phyloP scores from a whole-genome alignment of 37 sponge, comb jelly and placozoan species.

The Agelas oroides region DNA sequence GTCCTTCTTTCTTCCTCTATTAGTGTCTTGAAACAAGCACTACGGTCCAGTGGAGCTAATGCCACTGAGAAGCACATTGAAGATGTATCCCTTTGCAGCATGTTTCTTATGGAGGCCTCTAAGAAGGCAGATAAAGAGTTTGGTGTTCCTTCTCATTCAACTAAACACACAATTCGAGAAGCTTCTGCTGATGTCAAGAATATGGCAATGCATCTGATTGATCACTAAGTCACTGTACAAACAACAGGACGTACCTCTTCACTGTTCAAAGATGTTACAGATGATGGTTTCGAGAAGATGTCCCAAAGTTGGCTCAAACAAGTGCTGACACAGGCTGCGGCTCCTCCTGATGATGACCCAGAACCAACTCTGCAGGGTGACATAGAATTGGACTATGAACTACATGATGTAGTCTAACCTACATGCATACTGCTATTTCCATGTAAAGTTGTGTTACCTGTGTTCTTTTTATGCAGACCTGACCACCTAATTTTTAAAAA shows the following conservation, averaged over 20 bases:
- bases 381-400: conserved; percentile 15
- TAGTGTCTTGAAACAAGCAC: conserved; percentile 29
- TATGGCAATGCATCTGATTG: conserved; percentile 7
- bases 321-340: background rate
- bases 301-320: conserved; percentile 21
- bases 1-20: too few species aligned
- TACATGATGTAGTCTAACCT: conserved; percentile 18
- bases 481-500: too few species aligned
- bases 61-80: conserved; percentile 25
- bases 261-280: conserved; percentile 10
- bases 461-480: too few species aligned
- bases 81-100: conserved; percentile 17
- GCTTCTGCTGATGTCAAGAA: background rate
- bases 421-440: too few species aligned
- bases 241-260: background rate
- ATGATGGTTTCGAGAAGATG: conserved; percentile 14
- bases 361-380: background rate
- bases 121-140: background rate
- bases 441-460: too few species aligned
- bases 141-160: background rate
- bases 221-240: background rate
- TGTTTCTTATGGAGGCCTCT: conserved; percentile 40
- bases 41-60: conserved; percentile 9
- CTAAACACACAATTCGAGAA: background rate
- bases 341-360: background rate